These are phyloP conservation scores for Gallirallus australis DNA, from an alignment of 2,797 vertebrate species.

Conservation along the genomic window DNA sequence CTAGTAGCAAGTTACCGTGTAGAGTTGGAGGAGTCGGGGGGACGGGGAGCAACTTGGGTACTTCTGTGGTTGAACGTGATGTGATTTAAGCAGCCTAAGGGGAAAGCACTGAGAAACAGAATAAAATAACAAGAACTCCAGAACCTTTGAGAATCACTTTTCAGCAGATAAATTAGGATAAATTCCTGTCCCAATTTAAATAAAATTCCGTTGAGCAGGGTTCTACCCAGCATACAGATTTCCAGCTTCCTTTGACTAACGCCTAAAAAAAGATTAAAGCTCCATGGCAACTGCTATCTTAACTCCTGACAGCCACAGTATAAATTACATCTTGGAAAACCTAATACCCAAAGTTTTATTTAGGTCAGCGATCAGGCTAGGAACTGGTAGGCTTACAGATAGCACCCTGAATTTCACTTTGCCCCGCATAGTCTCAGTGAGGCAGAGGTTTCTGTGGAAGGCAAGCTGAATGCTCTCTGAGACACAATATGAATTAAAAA, in stretches of 20 bases:
- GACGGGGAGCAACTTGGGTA: background rate
- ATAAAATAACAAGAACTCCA: background rate
- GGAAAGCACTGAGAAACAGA: background rate
- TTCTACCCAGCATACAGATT: conserved; percentile 56
- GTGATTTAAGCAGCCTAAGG: background rate
- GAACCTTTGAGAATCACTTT: background rate
- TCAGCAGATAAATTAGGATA: conserved; percentile 22
- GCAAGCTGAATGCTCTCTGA: background rate
- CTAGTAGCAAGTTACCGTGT: background rate
- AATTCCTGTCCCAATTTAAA: conserved; percentile 41
- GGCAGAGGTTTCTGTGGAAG: background rate
- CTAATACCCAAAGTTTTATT: conserved; percentile 66
- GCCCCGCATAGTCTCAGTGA: background rate
- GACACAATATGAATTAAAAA: background rate
- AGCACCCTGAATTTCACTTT: background rate
- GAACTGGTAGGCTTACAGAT: background rate
- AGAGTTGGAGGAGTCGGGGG: background rate
- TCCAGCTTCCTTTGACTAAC: conserved; percentile 56
- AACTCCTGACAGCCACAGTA: conserved; percentile 60
- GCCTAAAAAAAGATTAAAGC: conserved; percentile 73
- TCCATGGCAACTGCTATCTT: conserved; percentile 72
- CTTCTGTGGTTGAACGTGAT: background rate
- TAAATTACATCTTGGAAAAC: conserved; percentile 67
- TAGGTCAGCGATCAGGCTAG: conserved; percentile 42
- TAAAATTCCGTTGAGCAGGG: conserved; percentile 38